Evolutionary conservation across 2,888 invertebrate species (phyloP), one percentile per base, ranked within the genome.

Genomic region (Stomorhina lunata): DNA sequence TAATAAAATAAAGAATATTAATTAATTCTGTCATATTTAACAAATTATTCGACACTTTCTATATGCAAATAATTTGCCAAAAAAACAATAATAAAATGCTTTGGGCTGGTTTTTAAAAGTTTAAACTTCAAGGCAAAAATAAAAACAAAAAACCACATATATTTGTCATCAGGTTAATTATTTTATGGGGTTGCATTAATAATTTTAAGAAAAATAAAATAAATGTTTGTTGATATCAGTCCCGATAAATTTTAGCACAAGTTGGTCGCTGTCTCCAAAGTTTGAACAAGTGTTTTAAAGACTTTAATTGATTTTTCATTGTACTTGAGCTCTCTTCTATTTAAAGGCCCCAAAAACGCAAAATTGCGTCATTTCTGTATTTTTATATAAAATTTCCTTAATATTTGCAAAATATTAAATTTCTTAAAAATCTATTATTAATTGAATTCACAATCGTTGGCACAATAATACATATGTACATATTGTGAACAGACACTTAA

Each of bases 231-330:
- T 20, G 27, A 22, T 50, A 27, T 32, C 22, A 45, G 32, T 71
- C 7, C 59, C 15, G 1, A 55, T 43, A 20, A 45, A 59, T 32
- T 59, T 6, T 34, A 15, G 10, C 43, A 55, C 32, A 59, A 57
- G 6, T 37, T n/a, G 15, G 1, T 34, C 22, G 43, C 15, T 25
- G 1, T 34, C 22, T 57, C 15, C 10, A 2, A 10, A 12, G 9
- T 25, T 22, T 48, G 9, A 1, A 15, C n/a, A 29, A 40, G 25
- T 61, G 25, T 40, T 22, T 61, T 61, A 25, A 69, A 65, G 40
- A 71, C 12, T 59, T 77, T 68, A 82, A 82, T 79, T 82, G 79
- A 79, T 82, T 79, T 82, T 66, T 69, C 82, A 75, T 79, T 82
- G 82, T 65, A 17, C 25, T 68, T 34, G 45, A 29, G 7, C 50